phyloP scores from a whole-genome alignment of 1,140 invertebrate genomes.

The Meloidogyne hapla region DNA sequence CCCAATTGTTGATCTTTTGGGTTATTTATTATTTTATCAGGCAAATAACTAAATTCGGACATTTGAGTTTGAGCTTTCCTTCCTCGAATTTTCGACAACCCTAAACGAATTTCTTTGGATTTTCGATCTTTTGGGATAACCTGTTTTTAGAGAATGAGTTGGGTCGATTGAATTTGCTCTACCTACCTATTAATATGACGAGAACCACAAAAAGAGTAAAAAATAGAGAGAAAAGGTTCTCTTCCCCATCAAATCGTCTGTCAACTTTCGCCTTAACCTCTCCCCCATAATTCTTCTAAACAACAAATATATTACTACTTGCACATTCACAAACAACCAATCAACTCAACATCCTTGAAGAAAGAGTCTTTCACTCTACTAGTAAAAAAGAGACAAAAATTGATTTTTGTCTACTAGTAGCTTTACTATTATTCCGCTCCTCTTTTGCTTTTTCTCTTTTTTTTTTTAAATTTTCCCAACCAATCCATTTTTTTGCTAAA shows the following conservation, averaged over 20 bases:
- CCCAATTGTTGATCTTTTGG: no score
- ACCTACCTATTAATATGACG: not conserved
- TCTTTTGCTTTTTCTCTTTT: not conserved
- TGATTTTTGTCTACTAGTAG: not conserved
- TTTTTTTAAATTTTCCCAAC: not conserved
- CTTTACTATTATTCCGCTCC: not conserved
- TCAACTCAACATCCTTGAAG: conserved; percentile 5
- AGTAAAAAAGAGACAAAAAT: not conserved
- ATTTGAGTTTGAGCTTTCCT: no score
- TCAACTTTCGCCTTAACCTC: conserved; percentile 3
- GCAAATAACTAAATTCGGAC: no score
- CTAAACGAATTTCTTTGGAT: not conserved
- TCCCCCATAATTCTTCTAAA: not conserved
- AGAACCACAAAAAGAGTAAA: not conserved
- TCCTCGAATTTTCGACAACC: no score
- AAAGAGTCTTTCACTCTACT: not conserved
- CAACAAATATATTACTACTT: not conserved
- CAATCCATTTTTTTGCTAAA: not conserved
- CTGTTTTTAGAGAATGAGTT: not conserved
- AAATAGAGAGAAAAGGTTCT: no score
- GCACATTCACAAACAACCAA: not conserved
- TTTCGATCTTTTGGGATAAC: not conserved
- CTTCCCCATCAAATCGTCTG: not conserved
- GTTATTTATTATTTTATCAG: no score
- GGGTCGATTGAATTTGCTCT: not conserved